Evolutionary conservation across 2,888 invertebrate species (phyloP), one percentile per base, ranked within the genome.

Genomic region (Melieria omissa): DNA sequence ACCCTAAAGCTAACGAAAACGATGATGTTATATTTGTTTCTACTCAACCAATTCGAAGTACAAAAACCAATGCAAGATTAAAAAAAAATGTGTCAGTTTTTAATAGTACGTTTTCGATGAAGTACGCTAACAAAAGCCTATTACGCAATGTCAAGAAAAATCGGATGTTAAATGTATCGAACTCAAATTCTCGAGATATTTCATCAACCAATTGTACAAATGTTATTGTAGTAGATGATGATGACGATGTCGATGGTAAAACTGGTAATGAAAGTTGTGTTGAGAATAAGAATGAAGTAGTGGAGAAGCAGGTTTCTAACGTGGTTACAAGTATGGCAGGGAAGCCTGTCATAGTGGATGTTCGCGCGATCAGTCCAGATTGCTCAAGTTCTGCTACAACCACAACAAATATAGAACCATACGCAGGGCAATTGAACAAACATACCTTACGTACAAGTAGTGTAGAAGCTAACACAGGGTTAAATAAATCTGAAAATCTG

Each of bases 181-280:
- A 47, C 49, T 60, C 58, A 8, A 60, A 47, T 69, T 46, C 66
- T 57, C 63, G 64, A 62, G 76, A 78, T 78, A 76, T 77, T 77
- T 76, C 75, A 77, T 78, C 74, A 76, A 77, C 77, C 76, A 77
- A 77, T 76, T 74, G 57, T 67, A 73, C 73, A 69, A 69, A 45
- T 69, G 54, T 63, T 55, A 45, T 62, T 45, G 52, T 46, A 41
- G 10, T 42, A 29, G 62, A 52, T 16, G 29, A 44, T 55, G 45
- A 69, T n/a, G 14, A 7, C 5, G 14, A 12, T 52, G 12, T 49
- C 7, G 41, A 55, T 46, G 55, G 46, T 62, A 58, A 57, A 41
- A n/a, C n/a, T 6, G 58, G 9, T 5, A 41, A 12, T 60, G 44
- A 60, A 42, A 42, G n/a, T 42, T 29, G 29, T 29, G 29, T 29